Percentiles rank a stretch among this genome's conserved stretches.
phyloP scores from a whole-genome alignment of 2,797 vertebrate species.

The Mormyrus proboscirostris region DNA sequence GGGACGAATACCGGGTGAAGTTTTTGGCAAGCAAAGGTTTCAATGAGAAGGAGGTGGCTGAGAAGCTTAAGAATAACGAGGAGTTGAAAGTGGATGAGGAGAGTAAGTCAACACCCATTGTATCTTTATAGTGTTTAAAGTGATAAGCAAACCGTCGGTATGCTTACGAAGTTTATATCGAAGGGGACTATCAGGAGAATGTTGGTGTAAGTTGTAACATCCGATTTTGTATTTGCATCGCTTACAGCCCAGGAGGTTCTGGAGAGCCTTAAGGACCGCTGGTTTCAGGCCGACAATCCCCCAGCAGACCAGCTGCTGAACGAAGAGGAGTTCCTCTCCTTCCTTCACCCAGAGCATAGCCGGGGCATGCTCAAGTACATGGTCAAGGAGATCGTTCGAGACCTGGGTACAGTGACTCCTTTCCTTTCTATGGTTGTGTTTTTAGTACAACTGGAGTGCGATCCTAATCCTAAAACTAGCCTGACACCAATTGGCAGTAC shows the following conservation, averaged over 20 bases:
- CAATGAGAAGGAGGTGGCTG: conserved; percentile 74
- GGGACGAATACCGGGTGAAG: conserved; percentile 89
- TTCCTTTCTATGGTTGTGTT: background rate
- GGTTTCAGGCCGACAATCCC: conserved; percentile 91
- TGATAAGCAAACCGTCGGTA: background rate
- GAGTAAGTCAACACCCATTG: conserved; percentile 63
- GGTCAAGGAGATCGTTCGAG: conserved; percentile 90
- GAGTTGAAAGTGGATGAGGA: conserved; percentile 93
- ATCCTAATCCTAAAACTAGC: background rate
- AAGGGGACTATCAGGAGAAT: background rate
- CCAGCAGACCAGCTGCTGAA: conserved; percentile 80
- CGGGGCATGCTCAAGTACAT: conserved; percentile 91
- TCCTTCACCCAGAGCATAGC: conserved; percentile 93
- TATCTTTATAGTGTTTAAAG: background rate
- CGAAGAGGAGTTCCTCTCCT: conserved; percentile 87
- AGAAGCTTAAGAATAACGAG: conserved; percentile 80
- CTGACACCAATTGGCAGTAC: background rate
- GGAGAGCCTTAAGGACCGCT: conserved; percentile 92
- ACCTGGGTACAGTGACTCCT: conserved; percentile 67
- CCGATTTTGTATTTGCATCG: background rate
- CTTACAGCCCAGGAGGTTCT: conserved; percentile 86
- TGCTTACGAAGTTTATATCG: background rate
- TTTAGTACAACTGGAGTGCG: background rate
- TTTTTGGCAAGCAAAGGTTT: conserved; percentile 93
- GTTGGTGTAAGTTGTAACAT: background rate